Evolutionary conservation across 2,888 invertebrate species (phyloP).

Genomic region (Drosophila neoperkinsi): DNA sequence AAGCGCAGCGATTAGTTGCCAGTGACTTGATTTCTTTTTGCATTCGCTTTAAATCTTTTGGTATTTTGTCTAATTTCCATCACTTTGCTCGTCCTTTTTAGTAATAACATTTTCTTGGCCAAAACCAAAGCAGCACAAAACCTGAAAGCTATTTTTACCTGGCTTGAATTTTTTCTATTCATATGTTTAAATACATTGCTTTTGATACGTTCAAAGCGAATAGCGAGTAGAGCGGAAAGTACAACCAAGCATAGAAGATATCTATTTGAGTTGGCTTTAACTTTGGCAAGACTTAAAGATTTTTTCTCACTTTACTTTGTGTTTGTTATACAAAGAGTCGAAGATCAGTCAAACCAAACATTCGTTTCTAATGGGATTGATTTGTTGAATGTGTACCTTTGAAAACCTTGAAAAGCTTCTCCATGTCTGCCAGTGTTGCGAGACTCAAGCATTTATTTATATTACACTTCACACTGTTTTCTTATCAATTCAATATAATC

Average conservation of each 20-base stretch:
- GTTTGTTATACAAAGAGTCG: not conserved
- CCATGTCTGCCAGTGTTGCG: not conserved
- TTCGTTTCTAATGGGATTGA: constrained; percentile 2
- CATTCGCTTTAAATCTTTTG: not conserved
- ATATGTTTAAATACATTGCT: not conserved
- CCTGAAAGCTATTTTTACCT: not conserved
- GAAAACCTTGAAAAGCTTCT: not conserved
- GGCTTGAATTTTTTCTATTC: not conserved
- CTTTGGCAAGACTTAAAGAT: not conserved
- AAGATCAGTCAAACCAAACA: not conserved
- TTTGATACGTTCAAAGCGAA: not conserved
- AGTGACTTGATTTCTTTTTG: not conserved
- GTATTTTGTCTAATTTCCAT: not conserved
- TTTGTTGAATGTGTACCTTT: not conserved
- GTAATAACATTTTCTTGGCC: not conserved
- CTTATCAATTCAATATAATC: not conserved
- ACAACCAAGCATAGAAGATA: not conserved
- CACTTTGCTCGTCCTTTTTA: not conserved
- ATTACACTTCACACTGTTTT: not conserved
- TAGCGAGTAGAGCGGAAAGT: not conserved
- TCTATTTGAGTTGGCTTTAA: not conserved
- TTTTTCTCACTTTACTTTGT: not conserved
- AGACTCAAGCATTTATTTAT: not conserved
- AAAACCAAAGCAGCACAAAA: not conserved
- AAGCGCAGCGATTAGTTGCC: not conserved